Base-by-base conservation (phyloP, 2,888 invertebrate genomes). In the Eupsilia transversa region DNA sequence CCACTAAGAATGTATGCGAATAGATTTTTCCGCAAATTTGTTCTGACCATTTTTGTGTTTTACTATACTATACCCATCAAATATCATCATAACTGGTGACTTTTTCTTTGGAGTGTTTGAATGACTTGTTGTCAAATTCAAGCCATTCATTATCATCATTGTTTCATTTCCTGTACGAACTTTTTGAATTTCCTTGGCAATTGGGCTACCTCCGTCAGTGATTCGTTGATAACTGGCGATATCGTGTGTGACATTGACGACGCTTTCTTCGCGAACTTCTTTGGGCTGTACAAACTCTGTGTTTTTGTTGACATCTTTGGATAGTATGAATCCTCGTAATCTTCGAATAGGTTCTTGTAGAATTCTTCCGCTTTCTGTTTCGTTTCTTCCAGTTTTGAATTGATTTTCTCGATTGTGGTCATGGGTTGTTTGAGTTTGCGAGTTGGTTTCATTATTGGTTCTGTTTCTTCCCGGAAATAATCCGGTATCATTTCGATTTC, bases 11-110 rank as follows among this genome's bases (percentile, higher is more conserved):
- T 90, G 93, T 57, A 95, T 91, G 66, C 89, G 92, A 76, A 95
- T 93, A 14, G 93, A 89, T 82, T 94, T 94, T 87, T 94, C 94
- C 20, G 92, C 85, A 60, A 94, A 79, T 90, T 93, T 94, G 82
- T 95, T 95, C 82, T 94, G 91, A 6, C 95, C 95, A 89, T 95
- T 95, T 78, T 93, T 95, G 82, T 94, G 92, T 85, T 95, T 93
- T 9, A 95, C 94, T 64, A 95, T 91, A 87, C 96, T 96, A 77
- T 96, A 96, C 12, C 96, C 96, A 88, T 96, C 96, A 86, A 93
- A 93, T 65, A 96, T 96, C 77, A 93, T 93, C 10, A 96, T 94
- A 61, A 92, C 88, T 60, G 92, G 90, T 30, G 84, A 72, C 54
- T 92, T 92, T 63, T 90, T 90, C 63, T 87, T 89, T 20, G 87